These are phyloP conservation scores for Sebastes flavidus DNA, from an alignment of 2,797 vertebrate species.

Conservation along the genomic window DNA sequence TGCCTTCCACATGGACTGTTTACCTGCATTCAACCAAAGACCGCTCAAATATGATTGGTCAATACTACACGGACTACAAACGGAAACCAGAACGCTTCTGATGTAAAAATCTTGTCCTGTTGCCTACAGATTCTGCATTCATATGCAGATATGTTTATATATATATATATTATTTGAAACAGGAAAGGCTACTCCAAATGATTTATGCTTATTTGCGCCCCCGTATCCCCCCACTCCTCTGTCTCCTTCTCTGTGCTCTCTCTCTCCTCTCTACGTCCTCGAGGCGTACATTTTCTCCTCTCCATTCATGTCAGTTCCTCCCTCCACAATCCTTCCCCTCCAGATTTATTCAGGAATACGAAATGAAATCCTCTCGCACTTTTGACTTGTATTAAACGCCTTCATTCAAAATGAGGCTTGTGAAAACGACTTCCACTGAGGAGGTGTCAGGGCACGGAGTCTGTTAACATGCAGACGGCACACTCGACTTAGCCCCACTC, in stretches of 20 bases:
- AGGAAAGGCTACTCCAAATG: conserved; percentile 43
- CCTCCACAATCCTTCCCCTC: conserved; percentile 47
- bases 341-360: conserved; percentile 67
- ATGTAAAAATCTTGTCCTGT: background rate
- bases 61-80: too few species aligned
- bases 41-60: background rate
- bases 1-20: too few species aligned
- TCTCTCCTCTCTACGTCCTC: conserved; percentile 33
- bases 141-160: background rate
- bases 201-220: conserved; percentile 53
- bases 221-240: conserved; percentile 8
- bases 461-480: conserved; percentile 47
- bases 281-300: conserved; percentile 51
- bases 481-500: conserved; percentile 24
- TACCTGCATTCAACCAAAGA: background rate
- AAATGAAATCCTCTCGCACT: conserved; percentile 68
- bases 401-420: conserved; percentile 51
- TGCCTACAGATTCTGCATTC: background rate
- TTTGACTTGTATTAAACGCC: conserved; percentile 69
- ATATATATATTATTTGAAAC: conserved; percentile 38
- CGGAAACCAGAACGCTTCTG: background rate
- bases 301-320: conserved; percentile 64
- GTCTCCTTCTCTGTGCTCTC: background rate
- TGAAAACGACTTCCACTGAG: conserved; percentile 52
- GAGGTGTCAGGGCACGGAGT: conserved; percentile 32